Conservation (phyloP, 2,797 vertebrate genomes). For the Dromococcyx pavoninus region DNA sequence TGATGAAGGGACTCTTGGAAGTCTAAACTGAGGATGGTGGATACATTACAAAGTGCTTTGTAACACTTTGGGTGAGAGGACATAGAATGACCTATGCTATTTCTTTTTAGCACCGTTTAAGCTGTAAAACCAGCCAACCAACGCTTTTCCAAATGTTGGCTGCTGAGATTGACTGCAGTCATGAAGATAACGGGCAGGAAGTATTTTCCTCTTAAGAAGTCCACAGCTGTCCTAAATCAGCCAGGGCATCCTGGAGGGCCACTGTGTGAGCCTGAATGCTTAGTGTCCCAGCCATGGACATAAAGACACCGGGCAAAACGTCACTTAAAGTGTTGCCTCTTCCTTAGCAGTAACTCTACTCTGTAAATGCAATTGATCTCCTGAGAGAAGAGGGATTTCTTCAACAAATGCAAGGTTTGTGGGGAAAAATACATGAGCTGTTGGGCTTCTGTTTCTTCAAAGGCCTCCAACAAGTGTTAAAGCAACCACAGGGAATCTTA, state of each 20-base stretch:
- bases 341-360: constrained; percentile 55
- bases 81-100: constrained; percentile 29
- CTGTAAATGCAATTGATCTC: constrained; percentile 66
- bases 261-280: background rate
- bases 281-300: constrained; percentile 32
- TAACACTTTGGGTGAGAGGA: constrained; percentile 52
- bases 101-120: constrained; percentile 57
- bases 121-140: constrained; percentile 59
- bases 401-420: constrained; percentile 22
- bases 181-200: constrained; percentile 49
- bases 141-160: constrained; percentile 23
- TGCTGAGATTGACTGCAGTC: constrained; percentile 55
- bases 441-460: background rate
- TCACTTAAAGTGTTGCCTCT: constrained; percentile 52
- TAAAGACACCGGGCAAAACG: constrained; percentile 49
- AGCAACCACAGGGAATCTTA: background rate
- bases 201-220: constrained; percentile 48
- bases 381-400: constrained; percentile 61
- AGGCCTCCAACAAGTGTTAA: background rate
- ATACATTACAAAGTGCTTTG: background rate
- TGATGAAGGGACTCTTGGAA: background rate
- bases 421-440: background rate
- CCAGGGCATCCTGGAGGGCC: background rate
- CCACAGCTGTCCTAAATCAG: constrained; percentile 51
- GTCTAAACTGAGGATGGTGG: background rate